Evolutionary conservation across 2,113 vertebrate species (phyloP).

Genomic region (Tautogolabrus adspersus): DNA sequence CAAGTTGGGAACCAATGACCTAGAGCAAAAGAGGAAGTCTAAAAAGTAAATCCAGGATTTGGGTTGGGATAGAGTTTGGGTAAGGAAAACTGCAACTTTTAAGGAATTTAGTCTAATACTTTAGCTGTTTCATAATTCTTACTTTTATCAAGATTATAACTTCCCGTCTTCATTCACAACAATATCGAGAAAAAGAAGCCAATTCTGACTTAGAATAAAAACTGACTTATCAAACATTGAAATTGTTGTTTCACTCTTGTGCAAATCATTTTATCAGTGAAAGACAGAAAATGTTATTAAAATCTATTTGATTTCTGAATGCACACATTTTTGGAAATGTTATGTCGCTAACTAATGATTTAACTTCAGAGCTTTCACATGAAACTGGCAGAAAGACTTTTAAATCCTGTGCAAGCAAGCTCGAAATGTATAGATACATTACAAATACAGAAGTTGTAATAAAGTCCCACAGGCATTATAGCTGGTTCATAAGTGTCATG

Average conservation of each 20-base stretch:
- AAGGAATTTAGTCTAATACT: no score
- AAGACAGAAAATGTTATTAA: no score
- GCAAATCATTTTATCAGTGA: no score
- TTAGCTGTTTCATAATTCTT: no score
- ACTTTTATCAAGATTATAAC: no score
- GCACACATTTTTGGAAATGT: not conserved
- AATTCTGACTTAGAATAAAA: not conserved
- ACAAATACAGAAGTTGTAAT: constrained; percentile 21
- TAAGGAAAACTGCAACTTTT: not conserved
- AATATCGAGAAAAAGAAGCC: no score
- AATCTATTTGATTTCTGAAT: not conserved
- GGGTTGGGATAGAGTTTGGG: not conserved
- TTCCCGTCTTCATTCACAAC: no score
- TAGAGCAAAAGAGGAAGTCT: constrained; percentile 22
- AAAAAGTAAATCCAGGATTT: constrained; percentile 3
- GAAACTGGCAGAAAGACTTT: not conserved
- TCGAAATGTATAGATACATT: not conserved
- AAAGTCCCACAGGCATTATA: constrained; percentile 24
- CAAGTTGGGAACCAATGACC: no score
- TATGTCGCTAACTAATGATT: not conserved
- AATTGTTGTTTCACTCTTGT: not conserved
- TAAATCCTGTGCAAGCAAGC: not conserved
- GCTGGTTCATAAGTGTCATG: constrained; percentile 25
- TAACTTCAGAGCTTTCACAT: not conserved
- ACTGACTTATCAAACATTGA: not conserved